Evolutionary conservation across 2,888 invertebrate species (phyloP).

Genomic region (Drosophila hamatofila): DNA sequence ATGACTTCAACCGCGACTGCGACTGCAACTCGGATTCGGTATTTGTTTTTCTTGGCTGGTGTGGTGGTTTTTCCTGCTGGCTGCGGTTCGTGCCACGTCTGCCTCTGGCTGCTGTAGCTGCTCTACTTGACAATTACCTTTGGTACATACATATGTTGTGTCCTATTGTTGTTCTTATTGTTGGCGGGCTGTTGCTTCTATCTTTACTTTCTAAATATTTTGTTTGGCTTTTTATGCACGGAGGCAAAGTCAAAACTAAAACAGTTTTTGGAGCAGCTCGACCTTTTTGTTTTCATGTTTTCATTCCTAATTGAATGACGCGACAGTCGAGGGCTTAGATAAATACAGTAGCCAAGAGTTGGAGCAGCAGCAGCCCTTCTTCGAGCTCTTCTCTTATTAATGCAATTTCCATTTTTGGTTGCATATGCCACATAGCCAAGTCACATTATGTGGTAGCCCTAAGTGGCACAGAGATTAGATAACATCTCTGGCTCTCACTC

Average conservation of each 20-base stretch:
- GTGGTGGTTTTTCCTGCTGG: constrained; percentile 21
- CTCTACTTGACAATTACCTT: constrained; percentile 79
- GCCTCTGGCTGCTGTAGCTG: constrained; percentile 45
- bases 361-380: neutral
- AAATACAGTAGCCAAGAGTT: constrained; percentile 24
- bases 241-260: constrained; percentile 66
- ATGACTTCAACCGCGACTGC: constrained; percentile 5
- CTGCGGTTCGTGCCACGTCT: constrained; percentile 70
- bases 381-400: constrained; percentile 59
- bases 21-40: constrained; percentile 18
- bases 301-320: constrained; percentile 77
- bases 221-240: constrained; percentile 50
- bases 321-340: constrained; percentile 24
- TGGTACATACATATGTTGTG: constrained; percentile 76
- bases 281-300: constrained; percentile 70
- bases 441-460: constrained; percentile 54
- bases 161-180: constrained; percentile 61
- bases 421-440: constrained; percentile 29
- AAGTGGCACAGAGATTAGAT: constrained; percentile 75
- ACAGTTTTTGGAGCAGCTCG: constrained; percentile 49
- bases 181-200: constrained; percentile 55
- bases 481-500: constrained; percentile 15
- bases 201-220: constrained; percentile 80
- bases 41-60: constrained; percentile 19
- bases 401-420: constrained; percentile 69